Evolutionary conservation across 2,888 invertebrate species (phyloP).

Genomic region (Ochlodes sylvanus): DNA sequence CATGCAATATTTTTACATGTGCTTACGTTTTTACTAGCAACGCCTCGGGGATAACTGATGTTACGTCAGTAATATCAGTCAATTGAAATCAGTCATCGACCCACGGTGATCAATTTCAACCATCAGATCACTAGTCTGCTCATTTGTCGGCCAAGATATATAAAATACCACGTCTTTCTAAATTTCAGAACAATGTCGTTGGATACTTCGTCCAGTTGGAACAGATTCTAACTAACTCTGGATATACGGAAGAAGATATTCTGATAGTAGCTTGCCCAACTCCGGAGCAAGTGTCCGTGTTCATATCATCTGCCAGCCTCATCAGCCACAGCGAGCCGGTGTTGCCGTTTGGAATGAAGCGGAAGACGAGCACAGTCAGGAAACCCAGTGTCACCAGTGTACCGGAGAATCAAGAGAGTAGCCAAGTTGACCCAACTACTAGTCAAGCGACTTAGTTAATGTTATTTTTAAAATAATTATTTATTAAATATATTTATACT

Average conservation of each 20-base stretch:
- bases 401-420: slow-evolving; percentile 53
- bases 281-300: slow-evolving; percentile 96
- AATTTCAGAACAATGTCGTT: slow-evolving; percentile 92
- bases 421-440: slow-evolving; percentile 1
- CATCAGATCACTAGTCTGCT: too few species aligned
- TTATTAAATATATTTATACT: neutral
- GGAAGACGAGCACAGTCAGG: slow-evolving; percentile 60
- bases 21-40: too few species aligned
- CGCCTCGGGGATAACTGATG: too few species aligned
- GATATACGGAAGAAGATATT: slow-evolving; percentile 92
- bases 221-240: slow-evolving; percentile 89
- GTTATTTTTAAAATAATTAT: neutral
- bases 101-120: too few species aligned
- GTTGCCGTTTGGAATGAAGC: slow-evolving; percentile 75
- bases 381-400: slow-evolving; percentile 70
- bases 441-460: slow-evolving; percentile 24
- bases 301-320: slow-evolving; percentile 92
- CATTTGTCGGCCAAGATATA: too few species aligned
- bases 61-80: too few species aligned
- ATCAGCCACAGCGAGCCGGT: slow-evolving; percentile 79
- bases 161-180: slow-evolving; percentile 21
- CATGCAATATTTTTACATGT: too few species aligned
- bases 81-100: too few species aligned
- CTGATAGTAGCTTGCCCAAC: slow-evolving; percentile 95
- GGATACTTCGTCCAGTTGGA: slow-evolving; percentile 94